These are phyloP conservation scores for Dendrocincla fuliginosa DNA, from an alignment of 2,797 vertebrate species.

Conservation along the genomic window DNA sequence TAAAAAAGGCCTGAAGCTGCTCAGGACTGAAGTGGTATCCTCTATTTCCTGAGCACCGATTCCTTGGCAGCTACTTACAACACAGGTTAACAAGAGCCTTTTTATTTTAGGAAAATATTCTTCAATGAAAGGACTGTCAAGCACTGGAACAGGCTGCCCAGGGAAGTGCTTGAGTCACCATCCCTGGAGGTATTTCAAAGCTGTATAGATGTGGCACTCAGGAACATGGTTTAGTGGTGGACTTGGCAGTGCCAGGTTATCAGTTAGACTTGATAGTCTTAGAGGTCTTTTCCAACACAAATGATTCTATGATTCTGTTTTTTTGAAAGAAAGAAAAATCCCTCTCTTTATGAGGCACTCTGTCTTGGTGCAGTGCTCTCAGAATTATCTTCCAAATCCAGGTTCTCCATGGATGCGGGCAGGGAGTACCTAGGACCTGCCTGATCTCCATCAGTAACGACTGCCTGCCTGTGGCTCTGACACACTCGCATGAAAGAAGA, in stretches of 20 bases:
- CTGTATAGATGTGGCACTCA: neutral
- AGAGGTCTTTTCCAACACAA: neutral
- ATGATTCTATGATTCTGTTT: neutral
- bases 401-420: neutral
- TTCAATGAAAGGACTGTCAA: neutral
- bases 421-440: neutral
- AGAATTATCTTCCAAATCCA: neutral
- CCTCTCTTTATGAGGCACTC: neutral
- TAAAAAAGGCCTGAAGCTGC: neutral
- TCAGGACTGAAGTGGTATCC: neutral
- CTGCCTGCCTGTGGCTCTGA: neutral
- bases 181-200: neutral
- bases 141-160: neutral
- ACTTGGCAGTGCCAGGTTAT: neutral
- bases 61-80: neutral
- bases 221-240: neutral
- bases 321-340: neutral
- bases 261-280: neutral
- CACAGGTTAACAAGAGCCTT: neutral
- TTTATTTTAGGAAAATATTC: neutral
- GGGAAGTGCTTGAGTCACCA: neutral
- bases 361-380: rapidly evolving
- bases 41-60: neutral
- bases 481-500: neutral
- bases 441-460: rapidly evolving